phyloP scores from a whole-genome alignment of 2,113 vertebrate species.

The Telmatochromis sp. region DNA sequence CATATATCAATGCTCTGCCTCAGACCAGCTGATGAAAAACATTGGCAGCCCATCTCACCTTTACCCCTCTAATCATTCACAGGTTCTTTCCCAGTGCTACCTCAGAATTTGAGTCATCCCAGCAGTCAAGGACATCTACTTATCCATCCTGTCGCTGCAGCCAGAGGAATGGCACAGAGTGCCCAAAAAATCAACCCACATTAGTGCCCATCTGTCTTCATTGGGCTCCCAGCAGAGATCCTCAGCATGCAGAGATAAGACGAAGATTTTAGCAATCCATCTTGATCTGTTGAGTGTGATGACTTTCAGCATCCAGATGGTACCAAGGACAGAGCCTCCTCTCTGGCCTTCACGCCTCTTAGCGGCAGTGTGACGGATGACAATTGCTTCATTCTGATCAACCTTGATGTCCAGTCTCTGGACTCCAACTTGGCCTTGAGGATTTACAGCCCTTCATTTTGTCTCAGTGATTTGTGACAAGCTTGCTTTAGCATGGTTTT shows the following conservation, averaged over 20 bases:
- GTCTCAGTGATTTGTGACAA: not conserved
- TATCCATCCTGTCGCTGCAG: not conserved
- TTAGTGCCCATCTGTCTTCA: slow-evolving; percentile 50
- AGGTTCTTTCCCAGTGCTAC: not conserved
- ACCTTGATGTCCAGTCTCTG: not conserved
- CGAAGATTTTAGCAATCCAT: slow-evolving; percentile 33
- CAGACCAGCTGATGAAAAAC: slow-evolving; percentile 26
- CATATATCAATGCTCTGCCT: slow-evolving; percentile 32
- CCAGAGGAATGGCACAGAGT: not conserved
- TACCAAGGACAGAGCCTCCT: slow-evolving; percentile 14
- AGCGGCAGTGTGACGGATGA: slow-evolving; percentile 3
- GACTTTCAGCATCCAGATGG: slow-evolving; percentile 19
- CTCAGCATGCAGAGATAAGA: slow-evolving; percentile 19
- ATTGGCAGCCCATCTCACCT: not conserved
- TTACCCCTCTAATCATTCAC: not conserved
- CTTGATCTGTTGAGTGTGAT: slow-evolving; percentile 28
- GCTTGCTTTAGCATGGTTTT: not conserved
- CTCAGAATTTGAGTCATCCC: not conserved
- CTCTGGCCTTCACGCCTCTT: not conserved
- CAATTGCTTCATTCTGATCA: not conserved
- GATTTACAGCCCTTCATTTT: not conserved
- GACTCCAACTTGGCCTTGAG: not conserved
- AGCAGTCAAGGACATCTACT: slow-evolving; percentile 29
- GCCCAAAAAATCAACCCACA: slow-evolving; percentile 1
- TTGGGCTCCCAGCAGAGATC: slow-evolving; percentile 4